phyloP scores from a whole-genome alignment of 2,113 vertebrate genomes.

The Triplophysa siluroides region DNA sequence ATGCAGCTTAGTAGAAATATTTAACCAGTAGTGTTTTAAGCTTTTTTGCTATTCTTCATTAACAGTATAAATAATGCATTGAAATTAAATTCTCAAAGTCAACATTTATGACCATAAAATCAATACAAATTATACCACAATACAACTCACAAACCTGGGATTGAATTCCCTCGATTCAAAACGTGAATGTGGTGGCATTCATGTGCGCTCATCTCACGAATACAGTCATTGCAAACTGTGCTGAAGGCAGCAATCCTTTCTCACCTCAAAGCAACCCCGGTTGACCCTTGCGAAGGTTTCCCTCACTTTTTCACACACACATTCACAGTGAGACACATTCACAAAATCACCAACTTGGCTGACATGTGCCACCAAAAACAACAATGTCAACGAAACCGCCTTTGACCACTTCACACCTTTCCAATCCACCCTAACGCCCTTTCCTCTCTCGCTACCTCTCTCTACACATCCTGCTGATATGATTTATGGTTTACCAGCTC shows the following conservation, averaged over 20 bases:
- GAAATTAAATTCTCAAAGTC: neutral
- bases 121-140: neutral
- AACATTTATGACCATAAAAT: neutral
- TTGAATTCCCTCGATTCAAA: neutral
- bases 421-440: constrained; percentile 1
- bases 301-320: neutral
- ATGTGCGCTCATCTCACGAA: too few relatives aligned
- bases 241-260: neutral
- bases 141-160: neutral
- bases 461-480: constrained; percentile 47
- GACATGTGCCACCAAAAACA: constrained; percentile 26
- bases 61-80: neutral
- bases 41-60: neutral
- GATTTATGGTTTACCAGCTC: constrained; percentile 84
- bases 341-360: neutral
- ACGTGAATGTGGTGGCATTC: neutral
- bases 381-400: neutral
- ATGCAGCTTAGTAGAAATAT: neutral
- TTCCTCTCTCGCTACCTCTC: neutral
- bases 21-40: neutral
- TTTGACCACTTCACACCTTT: constrained; percentile 4
- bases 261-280: neutral
- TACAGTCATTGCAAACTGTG: too few relatives aligned
- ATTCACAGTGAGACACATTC: neutral
- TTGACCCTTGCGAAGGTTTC: constrained; percentile 14